These are phyloP conservation scores for Therioaphis trifolii DNA, from an alignment of 2,888 invertebrate species.

Conservation along the genomic window DNA sequence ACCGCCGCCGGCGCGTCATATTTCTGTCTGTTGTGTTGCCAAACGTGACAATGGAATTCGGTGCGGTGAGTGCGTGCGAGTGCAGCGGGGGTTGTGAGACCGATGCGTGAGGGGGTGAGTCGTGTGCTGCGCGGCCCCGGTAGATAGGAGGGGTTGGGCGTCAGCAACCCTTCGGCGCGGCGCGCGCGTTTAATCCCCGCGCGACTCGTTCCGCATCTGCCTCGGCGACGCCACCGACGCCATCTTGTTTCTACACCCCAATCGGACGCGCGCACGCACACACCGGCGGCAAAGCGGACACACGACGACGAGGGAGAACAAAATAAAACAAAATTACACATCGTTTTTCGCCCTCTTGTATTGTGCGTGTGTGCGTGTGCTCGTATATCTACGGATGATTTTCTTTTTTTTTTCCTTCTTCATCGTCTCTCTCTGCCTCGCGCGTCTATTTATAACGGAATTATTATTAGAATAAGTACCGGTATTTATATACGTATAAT, in stretches of 20 bases:
- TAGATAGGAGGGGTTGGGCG: constrained; percentile 39
- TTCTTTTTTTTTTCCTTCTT: constrained; percentile 21
- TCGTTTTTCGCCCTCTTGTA: constrained; percentile 44
- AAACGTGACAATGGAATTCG: constrained; percentile 61
- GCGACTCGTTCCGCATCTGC: constrained; percentile 51
- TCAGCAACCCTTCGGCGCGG: constrained; percentile 48
- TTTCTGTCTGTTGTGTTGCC: constrained; percentile 60
- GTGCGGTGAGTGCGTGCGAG: not conserved
- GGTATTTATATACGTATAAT: not conserved
- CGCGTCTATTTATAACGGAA: constrained; percentile 7
- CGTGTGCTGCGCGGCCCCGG: not conserved
- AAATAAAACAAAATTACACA: constrained; percentile 52
- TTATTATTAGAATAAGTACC: constrained; percentile 1
- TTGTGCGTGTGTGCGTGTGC: no score
- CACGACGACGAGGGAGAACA: not conserved
- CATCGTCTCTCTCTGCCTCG: not conserved
- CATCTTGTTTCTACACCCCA: constrained; percentile 62
- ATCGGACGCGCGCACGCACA: constrained; percentile 43
- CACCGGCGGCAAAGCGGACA: constrained; percentile 18
- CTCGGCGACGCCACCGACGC: constrained; percentile 12
- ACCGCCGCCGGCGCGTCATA: constrained; percentile 42
- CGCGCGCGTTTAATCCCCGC: constrained; percentile 54
- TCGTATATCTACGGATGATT: not conserved
- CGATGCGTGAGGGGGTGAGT: constrained; percentile 22
- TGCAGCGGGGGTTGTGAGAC: constrained; percentile 12